Percentiles rank a stretch among this genome's conserved stretches.
Evolutionary conservation across 2,113 vertebrate genomes (phyloP).

Genomic region (Prinia subflava): DNA sequence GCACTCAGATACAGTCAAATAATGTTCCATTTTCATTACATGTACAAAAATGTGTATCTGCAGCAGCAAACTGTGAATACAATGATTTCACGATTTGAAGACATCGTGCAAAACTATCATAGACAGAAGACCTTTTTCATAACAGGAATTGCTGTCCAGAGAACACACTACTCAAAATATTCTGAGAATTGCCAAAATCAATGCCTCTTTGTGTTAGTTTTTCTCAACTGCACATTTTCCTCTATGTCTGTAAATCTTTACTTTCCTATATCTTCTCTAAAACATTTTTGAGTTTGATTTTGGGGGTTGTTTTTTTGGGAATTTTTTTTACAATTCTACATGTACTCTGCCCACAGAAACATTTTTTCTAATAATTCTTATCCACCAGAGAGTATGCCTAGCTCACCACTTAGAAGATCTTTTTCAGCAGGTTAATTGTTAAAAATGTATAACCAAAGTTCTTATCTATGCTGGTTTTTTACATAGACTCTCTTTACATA

Average conservation of each 20-base stretch:
- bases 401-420: background rate
- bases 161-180: background rate
- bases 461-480: background rate
- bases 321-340: background rate
- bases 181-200: background rate
- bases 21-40: background rate
- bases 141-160: background rate
- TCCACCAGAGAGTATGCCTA: background rate
- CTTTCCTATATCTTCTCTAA: background rate
- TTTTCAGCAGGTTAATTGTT: background rate
- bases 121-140: background rate
- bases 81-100: background rate
- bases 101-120: background rate
- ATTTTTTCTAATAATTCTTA: background rate
- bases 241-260: background rate
- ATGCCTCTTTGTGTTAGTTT: background rate
- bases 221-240: background rate
- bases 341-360: background rate
- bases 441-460: background rate
- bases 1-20: background rate
- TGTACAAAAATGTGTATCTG: background rate
- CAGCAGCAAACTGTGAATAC: background rate
- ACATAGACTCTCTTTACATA: background rate
- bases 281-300: background rate
- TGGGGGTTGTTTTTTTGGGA: accelerated